Percentiles rank a stretch among this genome's conserved stretches.
phyloP scores from a whole-genome alignment of 1,140 invertebrate species.

The Aethina tumida region DNA sequence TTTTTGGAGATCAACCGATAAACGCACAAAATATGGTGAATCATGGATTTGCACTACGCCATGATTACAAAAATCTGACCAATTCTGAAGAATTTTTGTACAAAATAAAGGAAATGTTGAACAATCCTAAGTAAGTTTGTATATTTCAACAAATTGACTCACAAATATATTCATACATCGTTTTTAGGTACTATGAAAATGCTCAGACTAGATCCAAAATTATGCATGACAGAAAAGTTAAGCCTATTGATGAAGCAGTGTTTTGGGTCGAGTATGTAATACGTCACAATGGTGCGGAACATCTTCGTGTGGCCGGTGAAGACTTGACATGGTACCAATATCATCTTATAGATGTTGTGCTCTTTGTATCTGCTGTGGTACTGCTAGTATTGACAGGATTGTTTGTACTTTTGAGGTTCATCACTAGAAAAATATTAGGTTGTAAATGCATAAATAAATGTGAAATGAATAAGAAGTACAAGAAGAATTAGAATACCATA shows the following conservation, averaged over 20 bases:
- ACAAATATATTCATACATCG: neutral
- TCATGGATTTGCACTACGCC: slow-evolving; percentile 31
- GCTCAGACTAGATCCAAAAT: slow-evolving; percentile 40
- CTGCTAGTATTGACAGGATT: slow-evolving; percentile 6
- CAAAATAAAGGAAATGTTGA: slow-evolving; percentile 12
- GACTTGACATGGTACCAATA: slow-evolving; percentile 24
- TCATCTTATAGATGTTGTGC: slow-evolving; percentile 18
- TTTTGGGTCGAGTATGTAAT: slow-evolving; percentile 63
- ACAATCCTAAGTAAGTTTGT: slow-evolving; percentile 12
- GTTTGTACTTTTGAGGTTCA: too few species aligned
- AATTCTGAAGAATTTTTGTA: slow-evolving; percentile 16
- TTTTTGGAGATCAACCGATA: slow-evolving; percentile 53
- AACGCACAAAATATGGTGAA: slow-evolving; percentile 35
- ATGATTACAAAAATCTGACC: slow-evolving; percentile 26
- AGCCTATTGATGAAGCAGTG: slow-evolving; percentile 47
- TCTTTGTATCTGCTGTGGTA: slow-evolving; percentile 6
- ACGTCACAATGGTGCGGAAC: slow-evolving; percentile 48
- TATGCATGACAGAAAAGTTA: slow-evolving; percentile 42
- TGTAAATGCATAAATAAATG: too few species aligned
- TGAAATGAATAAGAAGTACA: too few species aligned
- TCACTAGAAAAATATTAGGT: too few species aligned
- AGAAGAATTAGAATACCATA: too few species aligned
- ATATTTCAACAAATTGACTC: neutral
- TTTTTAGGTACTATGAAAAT: slow-evolving; percentile 24
- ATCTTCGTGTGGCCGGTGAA: slow-evolving; percentile 19